Conservation (phyloP, 2,888 invertebrate species). For the Serripes groenlandicus region DNA sequence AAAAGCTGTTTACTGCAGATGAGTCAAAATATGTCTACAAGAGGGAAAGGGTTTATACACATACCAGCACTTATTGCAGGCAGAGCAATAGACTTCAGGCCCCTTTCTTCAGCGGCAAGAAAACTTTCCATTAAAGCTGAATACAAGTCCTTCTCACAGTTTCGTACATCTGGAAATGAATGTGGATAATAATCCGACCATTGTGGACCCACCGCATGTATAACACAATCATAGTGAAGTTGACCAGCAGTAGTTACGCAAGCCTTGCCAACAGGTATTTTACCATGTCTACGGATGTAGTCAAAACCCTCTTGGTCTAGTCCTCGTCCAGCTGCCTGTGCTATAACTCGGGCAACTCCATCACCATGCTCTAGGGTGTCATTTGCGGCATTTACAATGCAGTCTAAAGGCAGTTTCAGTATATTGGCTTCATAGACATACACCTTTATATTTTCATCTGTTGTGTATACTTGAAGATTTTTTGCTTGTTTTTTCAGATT, state of each 20-base stretch:
- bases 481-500: background rate
- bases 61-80: constrained; percentile 65
- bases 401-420: constrained; percentile 36
- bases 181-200: constrained; percentile 50
- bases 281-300: constrained; percentile 25
- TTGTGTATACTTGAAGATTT: constrained; percentile 9
- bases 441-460: constrained; percentile 13
- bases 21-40: too few relatives aligned
- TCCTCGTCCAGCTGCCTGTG: constrained; percentile 48
- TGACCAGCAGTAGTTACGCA: constrained; percentile 59
- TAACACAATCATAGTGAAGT: constrained; percentile 50
- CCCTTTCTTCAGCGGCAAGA: constrained; percentile 29
- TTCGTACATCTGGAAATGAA: background rate
- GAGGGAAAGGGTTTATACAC: background rate
- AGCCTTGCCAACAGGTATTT: constrained; percentile 30
- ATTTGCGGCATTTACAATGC: constrained; percentile 63
- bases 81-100: constrained; percentile 46
- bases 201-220: constrained; percentile 66
- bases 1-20: too few relatives aligned
- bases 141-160: constrained; percentile 45
- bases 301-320: constrained; percentile 34
- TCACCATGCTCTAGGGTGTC: constrained; percentile 27
- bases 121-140: constrained; percentile 52
- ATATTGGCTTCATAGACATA: constrained; percentile 37
- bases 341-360: constrained; percentile 49